Evolutionary conservation across 2,888 invertebrate genomes (phyloP).

Genomic region (Hyles lineata): DNA sequence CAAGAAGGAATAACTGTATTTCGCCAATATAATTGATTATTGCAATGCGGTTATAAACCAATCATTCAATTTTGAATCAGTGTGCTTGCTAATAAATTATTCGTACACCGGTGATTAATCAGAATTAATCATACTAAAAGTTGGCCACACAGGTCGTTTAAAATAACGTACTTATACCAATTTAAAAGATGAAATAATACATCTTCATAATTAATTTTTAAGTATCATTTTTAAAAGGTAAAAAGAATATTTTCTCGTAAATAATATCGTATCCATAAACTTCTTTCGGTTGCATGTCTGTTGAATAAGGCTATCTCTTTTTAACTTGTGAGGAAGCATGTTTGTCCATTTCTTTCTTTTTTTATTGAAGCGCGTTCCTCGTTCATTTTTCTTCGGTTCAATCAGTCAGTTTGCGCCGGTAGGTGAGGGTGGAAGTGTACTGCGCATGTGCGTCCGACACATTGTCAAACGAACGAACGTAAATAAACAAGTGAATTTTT

Average conservation of each 20-base stretch:
- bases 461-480: slow-evolving; percentile 73
- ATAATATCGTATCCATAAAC: not conserved
- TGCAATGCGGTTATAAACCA: not conserved
- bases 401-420: slow-evolving; percentile 68
- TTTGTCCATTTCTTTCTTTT: slow-evolving; percentile 35
- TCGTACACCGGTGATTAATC: slow-evolving; percentile 22
- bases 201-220: not conserved
- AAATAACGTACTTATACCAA: not conserved
- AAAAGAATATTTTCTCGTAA: too few species aligned
- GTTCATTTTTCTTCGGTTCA: slow-evolving; percentile 50
- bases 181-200: not conserved
- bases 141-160: slow-evolving; percentile 5
- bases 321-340: not conserved
- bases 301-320: slow-evolving; percentile 2
- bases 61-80: slow-evolving; percentile 11
- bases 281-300: slow-evolving; percentile 22
- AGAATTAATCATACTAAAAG: slow-evolving; percentile 10
- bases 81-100: slow-evolving; percentile 32
- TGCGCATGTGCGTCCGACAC: slow-evolving; percentile 70
- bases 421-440: slow-evolving; percentile 52
- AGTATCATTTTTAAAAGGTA: not conserved
- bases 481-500: slow-evolving; percentile 76
- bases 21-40: not conserved
- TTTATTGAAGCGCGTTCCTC: slow-evolving; percentile 34
- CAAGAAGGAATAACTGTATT: slow-evolving; percentile 4